phyloP scores from a whole-genome alignment of 2,113 vertebrate genomes.

The Plecotus auritus region DNA sequence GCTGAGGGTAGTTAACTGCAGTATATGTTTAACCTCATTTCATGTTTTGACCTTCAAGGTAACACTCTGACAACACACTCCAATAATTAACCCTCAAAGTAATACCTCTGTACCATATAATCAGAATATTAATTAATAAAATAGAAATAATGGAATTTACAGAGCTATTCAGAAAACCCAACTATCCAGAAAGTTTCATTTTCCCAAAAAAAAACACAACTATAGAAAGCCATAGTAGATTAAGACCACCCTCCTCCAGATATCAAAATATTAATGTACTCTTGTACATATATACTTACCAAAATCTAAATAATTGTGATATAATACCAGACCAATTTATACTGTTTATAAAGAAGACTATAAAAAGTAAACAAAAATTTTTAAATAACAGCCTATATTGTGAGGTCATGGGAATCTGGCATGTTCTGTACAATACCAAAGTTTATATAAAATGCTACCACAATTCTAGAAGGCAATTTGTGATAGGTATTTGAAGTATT shows the following conservation, averaged over 20 bases:
- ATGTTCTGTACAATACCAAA: background rate
- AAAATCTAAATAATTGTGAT: background rate
- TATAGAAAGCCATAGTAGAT: background rate
- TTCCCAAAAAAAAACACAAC: background rate
- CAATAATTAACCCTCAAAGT: background rate
- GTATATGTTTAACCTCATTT: background rate
- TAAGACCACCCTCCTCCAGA: background rate
- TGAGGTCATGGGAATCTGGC: background rate
- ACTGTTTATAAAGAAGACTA: background rate
- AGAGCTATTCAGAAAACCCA: slow-evolving; percentile 3
- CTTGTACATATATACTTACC: background rate
- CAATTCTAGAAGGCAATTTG: background rate
- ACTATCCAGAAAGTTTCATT: background rate
- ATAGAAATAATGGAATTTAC: background rate
- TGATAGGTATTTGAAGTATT: background rate
- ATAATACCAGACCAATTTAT: background rate
- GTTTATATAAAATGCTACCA: background rate
- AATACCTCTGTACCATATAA: background rate
- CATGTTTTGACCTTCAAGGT: background rate
- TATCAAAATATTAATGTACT: background rate
- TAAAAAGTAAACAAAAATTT: background rate
- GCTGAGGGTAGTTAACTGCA: background rate
- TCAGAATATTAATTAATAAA: background rate
- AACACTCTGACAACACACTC: background rate
- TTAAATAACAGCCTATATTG: background rate